These are phyloP conservation scores for Darevskia mixta DNA, from an alignment of 2,797 vertebrate genomes.

Conservation along the genomic window DNA sequence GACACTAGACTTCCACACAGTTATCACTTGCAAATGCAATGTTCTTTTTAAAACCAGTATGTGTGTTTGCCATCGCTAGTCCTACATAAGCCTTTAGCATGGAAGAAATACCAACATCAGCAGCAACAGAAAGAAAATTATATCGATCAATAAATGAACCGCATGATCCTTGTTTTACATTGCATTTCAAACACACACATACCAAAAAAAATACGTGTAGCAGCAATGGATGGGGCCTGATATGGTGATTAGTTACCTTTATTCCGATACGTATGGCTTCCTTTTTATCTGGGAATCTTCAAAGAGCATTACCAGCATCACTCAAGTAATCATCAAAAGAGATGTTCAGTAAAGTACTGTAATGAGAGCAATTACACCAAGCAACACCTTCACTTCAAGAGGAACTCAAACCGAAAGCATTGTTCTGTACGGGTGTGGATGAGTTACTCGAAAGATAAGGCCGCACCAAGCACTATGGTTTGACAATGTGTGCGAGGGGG, in stretches of 20 bases:
- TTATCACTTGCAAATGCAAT: not conserved
- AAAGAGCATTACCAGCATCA: not conserved
- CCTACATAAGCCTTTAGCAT: not conserved
- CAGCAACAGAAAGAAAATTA: conserved; percentile 3
- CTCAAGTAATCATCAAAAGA: conserved; percentile 24
- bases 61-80: not conserved
- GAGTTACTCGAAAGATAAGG: not conserved
- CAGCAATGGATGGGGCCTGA: not conserved
- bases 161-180: conserved; percentile 30
- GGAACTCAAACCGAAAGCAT: not conserved
- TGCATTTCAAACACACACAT: conserved; percentile 22
- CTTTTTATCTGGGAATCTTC: conserved; percentile 34
- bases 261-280: not conserved
- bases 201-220: not conserved
- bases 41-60: not conserved
- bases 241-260: conserved; percentile 13
- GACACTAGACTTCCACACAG: not conserved
- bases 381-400: conserved; percentile 18
- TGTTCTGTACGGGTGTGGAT: not conserved
- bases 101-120: conserved; percentile 5
- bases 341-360: fast-evolving
- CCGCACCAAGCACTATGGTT: not conserved
- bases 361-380: conserved; percentile 24
- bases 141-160: conserved; percentile 26
- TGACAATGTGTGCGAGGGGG: too few relatives aligned